Evolutionary conservation across 2,113 vertebrate species (phyloP).

Genomic region (Neotragus pygmaeus): DNA sequence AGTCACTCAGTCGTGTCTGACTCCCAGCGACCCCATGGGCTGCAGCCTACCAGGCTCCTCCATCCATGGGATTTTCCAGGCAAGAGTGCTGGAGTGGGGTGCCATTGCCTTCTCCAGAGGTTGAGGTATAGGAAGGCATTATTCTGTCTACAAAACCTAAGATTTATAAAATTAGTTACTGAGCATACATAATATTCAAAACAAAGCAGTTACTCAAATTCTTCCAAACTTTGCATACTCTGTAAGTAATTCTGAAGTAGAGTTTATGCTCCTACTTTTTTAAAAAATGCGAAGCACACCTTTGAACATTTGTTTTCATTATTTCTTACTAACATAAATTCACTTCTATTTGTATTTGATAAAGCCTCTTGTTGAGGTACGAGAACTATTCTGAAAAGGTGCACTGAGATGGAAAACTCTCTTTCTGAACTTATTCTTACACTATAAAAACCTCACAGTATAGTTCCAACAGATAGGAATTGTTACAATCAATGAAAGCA

Average conservation of each 20-base stretch:
- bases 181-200: slow-evolving; percentile 26
- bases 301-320: slow-evolving; percentile 56
- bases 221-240: not conserved
- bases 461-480: slow-evolving; percentile 72
- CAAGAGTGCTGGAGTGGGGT: too few species aligned
- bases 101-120: too few species aligned
- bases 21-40: too few species aligned
- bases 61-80: fast-evolving
- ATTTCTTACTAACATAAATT: slow-evolving; percentile 73
- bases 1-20: too few species aligned
- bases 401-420: slow-evolving; percentile 77
- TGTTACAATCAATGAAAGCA: slow-evolving; percentile 65
- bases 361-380: slow-evolving; percentile 57
- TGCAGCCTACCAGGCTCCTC: too few species aligned
- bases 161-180: slow-evolving; percentile 5
- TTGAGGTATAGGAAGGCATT: not conserved
- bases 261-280: slow-evolving; percentile 23
- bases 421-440: slow-evolving; percentile 75
- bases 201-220: slow-evolving; percentile 48
- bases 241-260: slow-evolving; percentile 40
- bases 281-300: slow-evolving; percentile 37
- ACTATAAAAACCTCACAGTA: slow-evolving; percentile 35
- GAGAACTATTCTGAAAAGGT: slow-evolving; percentile 73
- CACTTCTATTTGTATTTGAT: slow-evolving; percentile 73
- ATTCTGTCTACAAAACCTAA: not conserved